Evolutionary conservation across 2,113 vertebrate genomes (phyloP), one percentile per base, ranked within the genome.

Genomic region (Eurystomus gularis): DNA sequence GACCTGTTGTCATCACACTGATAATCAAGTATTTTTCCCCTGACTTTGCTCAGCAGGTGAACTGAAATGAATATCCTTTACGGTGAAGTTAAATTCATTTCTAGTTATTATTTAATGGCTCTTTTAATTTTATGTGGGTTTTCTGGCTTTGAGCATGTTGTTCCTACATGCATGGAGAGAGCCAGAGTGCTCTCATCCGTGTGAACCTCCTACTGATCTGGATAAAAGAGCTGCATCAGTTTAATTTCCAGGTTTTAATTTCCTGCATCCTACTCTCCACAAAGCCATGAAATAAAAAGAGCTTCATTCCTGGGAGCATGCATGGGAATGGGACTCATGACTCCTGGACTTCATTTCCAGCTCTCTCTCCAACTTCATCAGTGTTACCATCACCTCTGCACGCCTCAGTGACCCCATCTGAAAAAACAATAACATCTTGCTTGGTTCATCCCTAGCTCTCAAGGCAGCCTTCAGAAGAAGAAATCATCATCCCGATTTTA

Each of bases 221-320:
- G 26, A 61, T 39, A 31, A 89, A 88, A 51, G 7, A 57, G 11
- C 26, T 81, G 78, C 17, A 51, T 49, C 39, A 11, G 7, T 81
- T 86, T 55, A 24, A 81, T 89, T 58, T 75, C 52, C 48, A 89
- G 39, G 11, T 55, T 94, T 94, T 87, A 25, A 82, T 89, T 91
- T 91, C 57, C 92, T 86, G 48, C 12, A 64, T 78, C 29, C 33
- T 75, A 11, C n/a, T 52, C 7, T 48, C 76, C 40, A 13, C 5
- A 55, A 62, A 10, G 5, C 42, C 57, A 24, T 39, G 35, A 72
- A 84, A 57, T 83, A n/a, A 91, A 89, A 84, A 51, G 12, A 69
- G 14, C 13, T 76, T 48, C 19, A 48, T 44, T 35, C 23, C 26
- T 75, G 0, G 0, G 6, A 35, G 11, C 3, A 0, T 7, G 1